These are phyloP conservation scores for Tyrophagus putrescentiae DNA, from an alignment of 1,140 invertebrate species.

Conservation along the genomic window DNA sequence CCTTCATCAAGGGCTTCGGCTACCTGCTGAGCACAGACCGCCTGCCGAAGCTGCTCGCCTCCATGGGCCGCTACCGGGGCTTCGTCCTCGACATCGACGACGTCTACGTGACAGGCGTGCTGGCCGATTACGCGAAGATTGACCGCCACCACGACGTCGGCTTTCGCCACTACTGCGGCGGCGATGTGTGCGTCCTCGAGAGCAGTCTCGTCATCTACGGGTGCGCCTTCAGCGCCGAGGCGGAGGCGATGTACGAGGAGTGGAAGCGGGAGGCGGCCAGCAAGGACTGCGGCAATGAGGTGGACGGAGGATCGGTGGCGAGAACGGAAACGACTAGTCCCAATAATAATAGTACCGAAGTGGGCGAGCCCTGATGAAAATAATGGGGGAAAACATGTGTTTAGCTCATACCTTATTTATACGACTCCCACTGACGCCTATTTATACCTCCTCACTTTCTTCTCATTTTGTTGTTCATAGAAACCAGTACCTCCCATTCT, in stretches of 20 bases:
- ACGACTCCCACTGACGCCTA: too few species aligned
- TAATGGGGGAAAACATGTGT: too few species aligned
- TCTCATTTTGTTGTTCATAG: too few species aligned
- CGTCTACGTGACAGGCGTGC: not conserved
- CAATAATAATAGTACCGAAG: too few species aligned
- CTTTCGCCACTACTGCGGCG: not conserved
- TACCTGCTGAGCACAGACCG: not conserved
- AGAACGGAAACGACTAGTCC: too few species aligned
- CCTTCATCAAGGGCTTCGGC: not conserved
- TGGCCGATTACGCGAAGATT: not conserved
- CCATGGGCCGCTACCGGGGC: not conserved
- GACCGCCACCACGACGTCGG: not conserved
- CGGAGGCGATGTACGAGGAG: not conserved
- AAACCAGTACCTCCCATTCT: too few species aligned
- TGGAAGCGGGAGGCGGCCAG: not conserved
- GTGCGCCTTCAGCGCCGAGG: not conserved
- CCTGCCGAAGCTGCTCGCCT: not conserved
- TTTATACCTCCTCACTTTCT: too few species aligned
- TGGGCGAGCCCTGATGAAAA: too few species aligned
- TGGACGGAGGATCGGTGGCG: too few species aligned
- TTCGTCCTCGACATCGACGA: constrained; percentile 1
- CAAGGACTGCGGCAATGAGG: too few species aligned
- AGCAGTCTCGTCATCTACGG: not conserved
- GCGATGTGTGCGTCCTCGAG: not conserved
- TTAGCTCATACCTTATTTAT: too few species aligned